Evolutionary conservation across 53 echinoderm and acorn worm species (phyloP).

Genomic region (Holothuria leucospilota): DNA sequence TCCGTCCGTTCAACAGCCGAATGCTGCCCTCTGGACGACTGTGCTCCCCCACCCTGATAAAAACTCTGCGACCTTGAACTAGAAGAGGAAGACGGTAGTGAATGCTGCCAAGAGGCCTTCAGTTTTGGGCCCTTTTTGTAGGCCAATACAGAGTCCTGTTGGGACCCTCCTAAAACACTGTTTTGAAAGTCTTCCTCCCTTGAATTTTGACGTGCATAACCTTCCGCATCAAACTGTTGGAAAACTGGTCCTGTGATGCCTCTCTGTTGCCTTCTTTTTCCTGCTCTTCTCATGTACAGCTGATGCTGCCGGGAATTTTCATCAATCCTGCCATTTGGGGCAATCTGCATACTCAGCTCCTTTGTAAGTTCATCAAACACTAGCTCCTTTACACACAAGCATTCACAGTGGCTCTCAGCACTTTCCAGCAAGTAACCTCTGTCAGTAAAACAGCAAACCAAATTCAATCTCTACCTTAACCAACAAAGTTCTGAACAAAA

Average conservation of each 20-base stretch:
- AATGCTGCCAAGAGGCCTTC: conserved; percentile 31
- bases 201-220: conserved; percentile 27
- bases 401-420: conserved; percentile 24
- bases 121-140: conserved; percentile 16
- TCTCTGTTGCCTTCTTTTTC: conserved; percentile 29
- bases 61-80: conserved; percentile 39
- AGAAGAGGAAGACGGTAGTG: conserved; percentile 37
- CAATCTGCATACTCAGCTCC: conserved; percentile 32
- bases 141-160: conserved; percentile 11
- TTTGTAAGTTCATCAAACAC: conserved; percentile 8
- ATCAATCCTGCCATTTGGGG: conserved; percentile 45
- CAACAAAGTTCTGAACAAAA: too few relatives aligned
- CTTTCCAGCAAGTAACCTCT: not conserved
- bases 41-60: conserved; percentile 35
- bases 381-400: conserved; percentile 1
- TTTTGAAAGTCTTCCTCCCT: conserved; percentile 3
- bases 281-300: conserved; percentile 25
- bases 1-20: conserved; percentile 43
- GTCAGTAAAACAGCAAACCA: not conserved
- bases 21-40: conserved; percentile 30
- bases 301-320: conserved; percentile 23
- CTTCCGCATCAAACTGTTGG: conserved; percentile 5
- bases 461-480: too few relatives aligned
- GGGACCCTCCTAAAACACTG: not conserved
- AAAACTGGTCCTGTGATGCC: not conserved